These are phyloP conservation scores for Cydia splendana DNA, from an alignment of 1,140 invertebrate species.

Conservation along the genomic window DNA sequence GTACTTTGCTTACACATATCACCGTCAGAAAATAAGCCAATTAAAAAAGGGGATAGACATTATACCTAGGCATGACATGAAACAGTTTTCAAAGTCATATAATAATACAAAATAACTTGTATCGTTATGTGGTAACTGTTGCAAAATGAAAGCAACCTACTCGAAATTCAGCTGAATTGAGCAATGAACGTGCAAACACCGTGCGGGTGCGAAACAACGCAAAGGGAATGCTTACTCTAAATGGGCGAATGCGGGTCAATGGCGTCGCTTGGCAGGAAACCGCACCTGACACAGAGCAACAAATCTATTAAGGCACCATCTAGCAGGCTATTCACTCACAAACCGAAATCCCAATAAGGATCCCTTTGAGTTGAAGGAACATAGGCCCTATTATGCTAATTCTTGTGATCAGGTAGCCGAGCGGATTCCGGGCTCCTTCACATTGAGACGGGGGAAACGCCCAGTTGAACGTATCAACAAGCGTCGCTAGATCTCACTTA, in stretches of 20 bases:
- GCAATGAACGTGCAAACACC: conserved; percentile 32
- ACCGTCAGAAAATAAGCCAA: no score
- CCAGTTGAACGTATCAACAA: neutral
- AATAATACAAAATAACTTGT: neutral
- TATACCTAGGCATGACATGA: neutral
- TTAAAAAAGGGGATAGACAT: neutral
- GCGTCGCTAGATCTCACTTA: neutral
- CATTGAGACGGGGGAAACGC: neutral
- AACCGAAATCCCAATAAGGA: neutral
- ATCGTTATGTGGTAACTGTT: neutral
- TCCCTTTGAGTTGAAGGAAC: neutral
- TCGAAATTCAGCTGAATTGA: neutral
- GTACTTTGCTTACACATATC: no score
- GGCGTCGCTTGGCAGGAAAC: conserved; percentile 76
- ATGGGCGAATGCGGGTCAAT: conserved; percentile 76
- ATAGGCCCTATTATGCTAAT: no score
- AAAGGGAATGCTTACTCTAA: conserved; percentile 72
- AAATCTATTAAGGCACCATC: conserved; percentile 41
- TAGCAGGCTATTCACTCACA: neutral
- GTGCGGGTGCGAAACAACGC: conserved; percentile 41
- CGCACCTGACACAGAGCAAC: conserved; percentile 70
- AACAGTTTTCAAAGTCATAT: no score
- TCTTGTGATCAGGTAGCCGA: neutral
- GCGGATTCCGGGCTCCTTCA: neutral
- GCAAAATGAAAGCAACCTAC: neutral